A percentile compares a stretch with the other conserved stretches of the same genome.
phyloP scores from a whole-genome alignment of 2,888 invertebrate species.

The Rhyacophila evoluta region DNA sequence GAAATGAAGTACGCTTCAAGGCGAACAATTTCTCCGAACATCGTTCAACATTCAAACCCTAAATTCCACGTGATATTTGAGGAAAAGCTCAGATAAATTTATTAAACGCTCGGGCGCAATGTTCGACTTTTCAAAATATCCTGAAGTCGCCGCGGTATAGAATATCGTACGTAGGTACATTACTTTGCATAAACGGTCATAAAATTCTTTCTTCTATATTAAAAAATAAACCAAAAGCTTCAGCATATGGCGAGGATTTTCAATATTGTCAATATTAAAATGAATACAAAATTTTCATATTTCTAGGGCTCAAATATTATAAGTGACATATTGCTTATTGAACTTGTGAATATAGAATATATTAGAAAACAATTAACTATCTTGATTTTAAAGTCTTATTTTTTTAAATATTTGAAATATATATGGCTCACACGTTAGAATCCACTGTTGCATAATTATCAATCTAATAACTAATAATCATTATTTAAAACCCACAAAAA shows the following conservation, averaged over 20 bases:
- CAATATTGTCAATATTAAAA: not conserved
- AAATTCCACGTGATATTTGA: not conserved
- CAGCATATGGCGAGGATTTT: not conserved
- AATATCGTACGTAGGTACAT: not conserved
- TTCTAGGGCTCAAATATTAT: not conserved
- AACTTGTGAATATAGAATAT: too few species aligned
- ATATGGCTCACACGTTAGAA: too few species aligned
- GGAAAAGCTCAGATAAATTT: not conserved
- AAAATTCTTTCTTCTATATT: not conserved
- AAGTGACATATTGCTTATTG: too few species aligned
- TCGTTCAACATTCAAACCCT: not conserved
- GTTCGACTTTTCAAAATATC: not conserved
- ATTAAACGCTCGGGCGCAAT: not conserved
- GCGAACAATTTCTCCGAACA: not conserved
- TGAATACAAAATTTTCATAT: not conserved
- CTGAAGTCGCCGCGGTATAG: not conserved
- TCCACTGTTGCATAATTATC: too few species aligned
- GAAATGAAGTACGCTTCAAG: not conserved
- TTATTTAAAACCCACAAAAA: too few species aligned
- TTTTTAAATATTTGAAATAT: too few species aligned
- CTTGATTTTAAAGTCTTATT: too few species aligned
- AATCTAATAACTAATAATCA: too few species aligned
- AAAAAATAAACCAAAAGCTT: not conserved
- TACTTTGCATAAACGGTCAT: conserved; percentile 3
- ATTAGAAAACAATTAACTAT: too few species aligned